Evolutionary conservation across 2,797 vertebrate species (phyloP).

Genomic region (Brachyrhaphis roseni): DNA sequence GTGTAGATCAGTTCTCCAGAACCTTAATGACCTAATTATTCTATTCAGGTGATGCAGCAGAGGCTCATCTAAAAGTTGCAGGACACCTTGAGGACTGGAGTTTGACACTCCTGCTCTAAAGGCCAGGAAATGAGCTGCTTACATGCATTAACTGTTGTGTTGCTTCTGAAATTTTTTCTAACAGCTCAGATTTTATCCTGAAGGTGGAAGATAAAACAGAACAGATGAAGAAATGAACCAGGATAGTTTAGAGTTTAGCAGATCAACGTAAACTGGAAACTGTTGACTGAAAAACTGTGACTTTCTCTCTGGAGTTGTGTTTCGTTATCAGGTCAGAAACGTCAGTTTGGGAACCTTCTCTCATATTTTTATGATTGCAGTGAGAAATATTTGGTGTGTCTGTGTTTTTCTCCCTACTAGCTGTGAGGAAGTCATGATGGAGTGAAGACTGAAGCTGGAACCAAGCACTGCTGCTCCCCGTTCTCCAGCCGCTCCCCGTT

Average conservation of each 20-base stretch:
- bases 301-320: neutral
- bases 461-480: neutral
- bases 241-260: neutral
- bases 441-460: constrained; percentile 1
- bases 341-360: too few species aligned
- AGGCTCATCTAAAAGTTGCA: too few species aligned
- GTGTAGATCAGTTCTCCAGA: too few species aligned
- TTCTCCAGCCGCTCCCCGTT: neutral
- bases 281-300: neutral
- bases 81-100: too few species aligned
- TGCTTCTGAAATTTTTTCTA: neutral
- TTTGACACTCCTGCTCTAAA: too few species aligned
- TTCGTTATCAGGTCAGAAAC: neutral
- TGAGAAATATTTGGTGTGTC: neutral
- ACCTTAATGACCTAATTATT: too few species aligned
- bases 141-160: neutral
- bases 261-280: too few species aligned
- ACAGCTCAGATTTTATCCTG: neutral
- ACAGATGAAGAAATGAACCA: neutral
- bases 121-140: neutral
- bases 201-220: neutral
- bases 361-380: neutral
- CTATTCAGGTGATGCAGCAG: too few species aligned
- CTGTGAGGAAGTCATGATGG: neutral
- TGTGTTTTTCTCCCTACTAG: neutral